Evolutionary conservation across 2,113 vertebrate genomes (phyloP).

Genomic region (Tragelaphus buxtoni): DNA sequence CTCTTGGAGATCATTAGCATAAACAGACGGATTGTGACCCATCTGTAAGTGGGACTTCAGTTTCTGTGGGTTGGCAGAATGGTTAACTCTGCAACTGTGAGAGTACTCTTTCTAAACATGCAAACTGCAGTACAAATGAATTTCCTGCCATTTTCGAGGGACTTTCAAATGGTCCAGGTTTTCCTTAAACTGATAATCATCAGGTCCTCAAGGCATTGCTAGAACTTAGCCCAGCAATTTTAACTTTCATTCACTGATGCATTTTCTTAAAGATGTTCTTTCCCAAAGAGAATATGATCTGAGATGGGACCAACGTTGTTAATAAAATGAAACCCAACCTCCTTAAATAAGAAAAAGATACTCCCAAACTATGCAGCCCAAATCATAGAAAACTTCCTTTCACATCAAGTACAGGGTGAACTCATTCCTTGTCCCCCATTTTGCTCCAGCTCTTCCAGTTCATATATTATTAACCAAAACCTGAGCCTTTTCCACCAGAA

Average conservation of each 20-base stretch:
- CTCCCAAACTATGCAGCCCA: background rate
- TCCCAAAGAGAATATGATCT: background rate
- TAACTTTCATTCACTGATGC: background rate
- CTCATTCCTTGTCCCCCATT: background rate
- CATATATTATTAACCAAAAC: conserved; percentile 56
- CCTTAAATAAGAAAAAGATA: background rate
- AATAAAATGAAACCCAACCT: conserved; percentile 47
- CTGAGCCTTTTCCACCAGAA: conserved; percentile 64
- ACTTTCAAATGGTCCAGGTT: background rate
- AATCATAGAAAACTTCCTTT: conserved; percentile 5
- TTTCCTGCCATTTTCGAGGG: conserved; percentile 28
- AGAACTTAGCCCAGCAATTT: background rate
- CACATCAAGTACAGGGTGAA: background rate
- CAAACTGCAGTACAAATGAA: conserved; percentile 5
- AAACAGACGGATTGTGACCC: conserved; percentile 6
- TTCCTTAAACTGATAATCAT: conserved; percentile 31
- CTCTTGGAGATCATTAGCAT: background rate
- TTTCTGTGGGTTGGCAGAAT: background rate
- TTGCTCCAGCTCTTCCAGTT: conserved; percentile 17
- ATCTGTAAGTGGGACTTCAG: background rate
- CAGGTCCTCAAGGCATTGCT: background rate
- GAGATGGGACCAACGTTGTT: background rate
- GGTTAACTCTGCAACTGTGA: background rate
- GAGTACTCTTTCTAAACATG: conserved; percentile 10
- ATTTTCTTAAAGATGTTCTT: conserved; percentile 45